phyloP scores from a whole-genome alignment of 2,888 invertebrate genomes.

The Agonopterix heracliana region DNA sequence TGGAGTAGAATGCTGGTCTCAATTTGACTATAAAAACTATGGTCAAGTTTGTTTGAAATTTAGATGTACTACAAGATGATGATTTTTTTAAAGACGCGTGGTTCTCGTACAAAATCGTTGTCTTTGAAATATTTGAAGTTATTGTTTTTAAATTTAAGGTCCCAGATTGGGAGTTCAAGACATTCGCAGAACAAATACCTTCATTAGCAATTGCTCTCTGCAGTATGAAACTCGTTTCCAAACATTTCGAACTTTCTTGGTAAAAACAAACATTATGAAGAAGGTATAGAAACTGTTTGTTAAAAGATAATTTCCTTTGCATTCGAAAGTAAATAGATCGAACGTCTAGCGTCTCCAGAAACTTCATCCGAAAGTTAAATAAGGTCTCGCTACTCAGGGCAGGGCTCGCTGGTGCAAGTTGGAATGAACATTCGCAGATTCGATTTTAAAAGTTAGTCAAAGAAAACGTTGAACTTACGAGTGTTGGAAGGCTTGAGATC shows the following conservation, averaged over 20 bases:
- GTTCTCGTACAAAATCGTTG: neutral
- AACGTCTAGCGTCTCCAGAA: neutral
- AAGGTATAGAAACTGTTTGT: too few relatives aligned
- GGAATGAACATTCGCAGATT: constrained; percentile 31
- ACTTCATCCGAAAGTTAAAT: constrained; percentile 34
- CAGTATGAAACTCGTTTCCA: too few relatives aligned
- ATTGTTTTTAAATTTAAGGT: too few relatives aligned
- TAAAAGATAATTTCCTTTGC: neutral
- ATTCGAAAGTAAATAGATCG: neutral
- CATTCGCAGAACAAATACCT: too few relatives aligned
- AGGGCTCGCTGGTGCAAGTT: constrained; percentile 22
- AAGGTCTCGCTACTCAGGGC: constrained; percentile 22
- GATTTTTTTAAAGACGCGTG: neutral
- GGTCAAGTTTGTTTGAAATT: neutral
- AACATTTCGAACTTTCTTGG: too few relatives aligned
- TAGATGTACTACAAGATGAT: neutral
- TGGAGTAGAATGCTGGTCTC: constrained; percentile 26
- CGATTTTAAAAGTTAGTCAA: constrained; percentile 22
- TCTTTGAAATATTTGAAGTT: neutral
- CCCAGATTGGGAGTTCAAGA: too few relatives aligned
- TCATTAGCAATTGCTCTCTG: too few relatives aligned
- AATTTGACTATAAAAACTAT: too few relatives aligned
- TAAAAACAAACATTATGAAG: too few relatives aligned
- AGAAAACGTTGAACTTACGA: neutral
- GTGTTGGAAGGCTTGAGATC: constrained; percentile 38